Evolutionary conservation across 2,113 vertebrate species (phyloP).

Genomic region (Mugil cephalus): DNA sequence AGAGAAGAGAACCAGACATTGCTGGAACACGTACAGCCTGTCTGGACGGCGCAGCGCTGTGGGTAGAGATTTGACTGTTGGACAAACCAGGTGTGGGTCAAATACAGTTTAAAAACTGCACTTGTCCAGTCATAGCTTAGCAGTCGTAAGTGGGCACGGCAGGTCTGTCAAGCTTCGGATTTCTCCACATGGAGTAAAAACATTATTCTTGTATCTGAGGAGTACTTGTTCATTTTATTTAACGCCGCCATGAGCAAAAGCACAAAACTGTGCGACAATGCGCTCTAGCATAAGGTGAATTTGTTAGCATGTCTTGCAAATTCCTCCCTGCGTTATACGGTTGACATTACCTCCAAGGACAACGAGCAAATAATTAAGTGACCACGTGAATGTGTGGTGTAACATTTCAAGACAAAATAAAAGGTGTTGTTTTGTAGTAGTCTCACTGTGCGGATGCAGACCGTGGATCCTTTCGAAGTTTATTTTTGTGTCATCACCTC

Average conservation of each 20-base stretch:
- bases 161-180: constrained; percentile 25
- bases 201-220: neutral
- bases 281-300: neutral
- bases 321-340: neutral
- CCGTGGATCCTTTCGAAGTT: too few relatives aligned
- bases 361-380: neutral
- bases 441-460: too few relatives aligned
- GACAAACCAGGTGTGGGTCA: constrained; percentile 37
- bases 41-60: constrained; percentile 24
- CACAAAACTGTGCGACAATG: neutral
- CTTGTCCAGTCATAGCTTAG: constrained; percentile 30
- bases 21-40: constrained; percentile 39
- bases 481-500: too few relatives aligned
- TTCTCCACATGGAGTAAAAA: constrained; percentile 19
- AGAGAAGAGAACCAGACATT: constrained; percentile 44
- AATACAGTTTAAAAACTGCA: constrained; percentile 43
- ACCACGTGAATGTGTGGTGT: too few relatives aligned
- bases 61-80: constrained; percentile 34
- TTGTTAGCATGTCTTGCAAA: too few relatives aligned
- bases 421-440: too few relatives aligned
- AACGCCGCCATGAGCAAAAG: neutral
- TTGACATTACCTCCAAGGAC: neutral
- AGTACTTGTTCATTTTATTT: neutral
- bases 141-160: neutral
- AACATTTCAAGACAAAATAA: too few relatives aligned